phyloP scores from a whole-genome alignment of 2,888 invertebrate genomes.

The Dascillus cervinus region DNA sequence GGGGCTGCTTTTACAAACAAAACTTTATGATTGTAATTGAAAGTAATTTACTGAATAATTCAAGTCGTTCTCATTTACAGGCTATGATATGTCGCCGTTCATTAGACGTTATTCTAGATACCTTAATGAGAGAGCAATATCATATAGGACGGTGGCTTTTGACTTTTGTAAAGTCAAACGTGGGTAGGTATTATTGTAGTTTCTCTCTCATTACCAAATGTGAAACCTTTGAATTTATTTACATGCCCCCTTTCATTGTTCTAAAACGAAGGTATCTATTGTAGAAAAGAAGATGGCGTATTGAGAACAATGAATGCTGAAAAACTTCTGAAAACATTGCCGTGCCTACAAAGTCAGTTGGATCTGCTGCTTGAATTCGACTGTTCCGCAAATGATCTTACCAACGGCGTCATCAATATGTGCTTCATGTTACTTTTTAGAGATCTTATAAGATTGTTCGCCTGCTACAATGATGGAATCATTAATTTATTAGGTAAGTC shows the following conservation, averaged over 20 bases:
- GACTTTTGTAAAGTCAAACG: conserved; percentile 99
- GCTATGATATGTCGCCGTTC: conserved; percentile 98
- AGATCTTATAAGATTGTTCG: conserved; percentile 86
- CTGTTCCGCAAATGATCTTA: conserved; percentile 92
- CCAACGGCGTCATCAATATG: conserved; percentile 85
- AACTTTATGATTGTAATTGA: no score
- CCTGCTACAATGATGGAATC: conserved; percentile 99
- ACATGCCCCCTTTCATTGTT: background rate
- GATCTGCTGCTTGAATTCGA: conserved; percentile 96
- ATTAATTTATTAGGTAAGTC: conserved; percentile 84
- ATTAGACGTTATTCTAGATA: conserved; percentile 97
- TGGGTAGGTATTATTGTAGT: conserved; percentile 58
- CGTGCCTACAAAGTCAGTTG: conserved; percentile 89
- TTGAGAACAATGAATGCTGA: conserved; percentile 96
- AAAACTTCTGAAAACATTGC: conserved; percentile 92
- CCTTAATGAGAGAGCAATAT: conserved; percentile 95
- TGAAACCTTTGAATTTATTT: background rate
- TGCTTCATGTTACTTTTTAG: conserved; percentile 77
- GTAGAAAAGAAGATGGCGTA: conserved; percentile 93
- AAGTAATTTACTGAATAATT: no score
- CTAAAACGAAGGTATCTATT: conserved; percentile 15
- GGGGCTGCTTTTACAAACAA: no score
- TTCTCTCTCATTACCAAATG: background rate
- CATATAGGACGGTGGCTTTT: conserved; percentile 97
- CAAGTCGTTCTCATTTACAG: conserved; percentile 55